phyloP scores from a whole-genome alignment of 1,140 invertebrate genomes.

The Hycleus phaleratus region DNA sequence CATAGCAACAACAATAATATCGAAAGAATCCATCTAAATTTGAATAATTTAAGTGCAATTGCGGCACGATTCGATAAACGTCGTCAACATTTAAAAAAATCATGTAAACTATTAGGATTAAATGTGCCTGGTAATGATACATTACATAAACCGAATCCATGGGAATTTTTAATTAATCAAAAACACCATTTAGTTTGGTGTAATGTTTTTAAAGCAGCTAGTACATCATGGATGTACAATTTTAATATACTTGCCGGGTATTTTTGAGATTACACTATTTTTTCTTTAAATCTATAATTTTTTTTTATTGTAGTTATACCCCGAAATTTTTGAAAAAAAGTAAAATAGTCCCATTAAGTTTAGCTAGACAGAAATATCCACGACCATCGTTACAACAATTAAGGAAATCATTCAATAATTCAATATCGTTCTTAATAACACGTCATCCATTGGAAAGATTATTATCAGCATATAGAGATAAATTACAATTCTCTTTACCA shows the following conservation, averaged over 20 bases:
- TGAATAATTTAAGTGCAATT: slow-evolving; percentile 25
- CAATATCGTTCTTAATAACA: slow-evolving; percentile 76
- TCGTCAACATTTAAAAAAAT: slow-evolving; percentile 28
- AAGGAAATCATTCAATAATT: slow-evolving; percentile 52
- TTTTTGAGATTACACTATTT: neutral
- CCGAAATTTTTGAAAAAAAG: slow-evolving; percentile 67
- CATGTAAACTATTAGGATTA: slow-evolving; percentile 32
- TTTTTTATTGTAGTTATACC: slow-evolving; percentile 47
- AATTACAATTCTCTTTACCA: slow-evolving; percentile 71
- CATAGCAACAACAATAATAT: neutral
- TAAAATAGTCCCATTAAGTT: slow-evolving; percentile 64
- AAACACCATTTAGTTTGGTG: slow-evolving; percentile 77
- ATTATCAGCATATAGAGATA: slow-evolving; percentile 83
- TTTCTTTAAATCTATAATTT: too few species aligned
- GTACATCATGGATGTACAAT: slow-evolving; percentile 85
- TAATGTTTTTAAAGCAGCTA: slow-evolving; percentile 80
- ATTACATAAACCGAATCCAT: slow-evolving; percentile 64
- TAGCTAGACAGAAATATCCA: slow-evolving; percentile 71
- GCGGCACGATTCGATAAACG: slow-evolving; percentile 30
- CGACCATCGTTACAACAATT: slow-evolving; percentile 61
- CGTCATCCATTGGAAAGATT: slow-evolving; percentile 84
- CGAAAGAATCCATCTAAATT: neutral
- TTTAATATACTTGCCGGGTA: slow-evolving; percentile 75
- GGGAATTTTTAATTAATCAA: slow-evolving; percentile 75
- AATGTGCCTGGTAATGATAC: slow-evolving; percentile 51